Evolutionary conservation across 2,797 vertebrate species (phyloP), one percentile per base, ranked within the genome.

Genomic region (Enteromius radiatus): DNA sequence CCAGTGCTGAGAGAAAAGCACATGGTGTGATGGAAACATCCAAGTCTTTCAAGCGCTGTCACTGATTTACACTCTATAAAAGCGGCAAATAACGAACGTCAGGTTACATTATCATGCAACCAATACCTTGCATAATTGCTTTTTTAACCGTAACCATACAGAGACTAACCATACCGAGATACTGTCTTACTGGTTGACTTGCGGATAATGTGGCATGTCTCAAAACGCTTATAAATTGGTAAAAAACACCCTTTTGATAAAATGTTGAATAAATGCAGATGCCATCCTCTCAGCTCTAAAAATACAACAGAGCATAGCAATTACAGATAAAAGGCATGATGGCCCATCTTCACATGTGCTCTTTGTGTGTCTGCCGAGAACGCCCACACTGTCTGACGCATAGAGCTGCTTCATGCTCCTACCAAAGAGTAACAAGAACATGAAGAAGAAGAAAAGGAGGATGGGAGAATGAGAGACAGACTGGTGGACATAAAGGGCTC

Each of bases 371-470:
- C 49, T 59, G 71, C 11, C 21, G 21, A 83, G 64, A 23, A 85
- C 59, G 75, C 73, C 84, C n/a, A 85, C 76, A 41, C 76, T 81
- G 84, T 71, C 84, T 89, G 81, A 79, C 75, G 59, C 84, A 64
- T 70, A 59, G 78, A 84, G 28, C 17, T 49, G 69, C 33, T 83
- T 75, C 56, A 79, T 49, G 28, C 75, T 85, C 76, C 70, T 65
- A 81, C 59, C 52, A 82, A 76, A 81, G 73, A 59, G 2, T 14
- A 67, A 77, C 43, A 54, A 61, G 70, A 77, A 54, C 23, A 45
- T 5, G 36, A 68, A 31, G 23, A 21, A 81, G 17, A n/a, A 82
- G 71, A 83, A 36, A 33, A 56, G 49, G 14, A 65, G 21, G 41
- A 69, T 45, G 61, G 36, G 49, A 82, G 49, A 41, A 38, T 2